phyloP scores from a whole-genome alignment of 2,113 vertebrate genomes.

The Amia ocellicauda region DNA sequence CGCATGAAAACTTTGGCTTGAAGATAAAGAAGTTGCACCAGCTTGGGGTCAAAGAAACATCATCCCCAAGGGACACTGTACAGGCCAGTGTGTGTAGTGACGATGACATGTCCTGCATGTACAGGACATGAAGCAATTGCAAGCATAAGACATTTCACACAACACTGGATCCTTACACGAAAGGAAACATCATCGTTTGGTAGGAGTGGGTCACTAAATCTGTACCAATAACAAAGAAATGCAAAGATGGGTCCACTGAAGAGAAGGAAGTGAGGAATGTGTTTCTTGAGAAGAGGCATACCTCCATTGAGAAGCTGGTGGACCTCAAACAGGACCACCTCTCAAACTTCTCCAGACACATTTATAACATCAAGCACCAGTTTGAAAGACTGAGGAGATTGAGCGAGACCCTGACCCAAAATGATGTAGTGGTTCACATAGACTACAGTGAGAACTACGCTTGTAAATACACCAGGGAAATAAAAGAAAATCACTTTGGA shows the following conservation, averaged over 20 bases:
- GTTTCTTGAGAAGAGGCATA: constrained; percentile 22
- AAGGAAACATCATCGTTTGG: constrained; percentile 22
- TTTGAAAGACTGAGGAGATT: no score
- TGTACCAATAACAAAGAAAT: constrained; percentile 21
- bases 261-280: constrained; percentile 21
- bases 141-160: constrained; percentile 14
- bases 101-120: no score
- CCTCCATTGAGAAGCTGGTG: constrained; percentile 21
- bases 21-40: no score
- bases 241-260: constrained; percentile 19
- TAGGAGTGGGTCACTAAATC: constrained; percentile 23
- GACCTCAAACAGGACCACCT: constrained; percentile 22
- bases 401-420: no score
- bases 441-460: no score
- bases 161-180: constrained; percentile 23
- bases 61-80: no score
- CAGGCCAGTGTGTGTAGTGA: no score
- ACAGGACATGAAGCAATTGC: constrained; percentile 18
- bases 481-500: no score
- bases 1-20: no score
- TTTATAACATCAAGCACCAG: constrained; percentile 31
- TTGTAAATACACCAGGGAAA: no score
- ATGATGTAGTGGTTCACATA: no score
- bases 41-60: no score
- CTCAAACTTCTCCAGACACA: constrained; percentile 16